Evolutionary conservation across 1,140 invertebrate species (phyloP).

Genomic region (Tetramorium alpestre): DNA sequence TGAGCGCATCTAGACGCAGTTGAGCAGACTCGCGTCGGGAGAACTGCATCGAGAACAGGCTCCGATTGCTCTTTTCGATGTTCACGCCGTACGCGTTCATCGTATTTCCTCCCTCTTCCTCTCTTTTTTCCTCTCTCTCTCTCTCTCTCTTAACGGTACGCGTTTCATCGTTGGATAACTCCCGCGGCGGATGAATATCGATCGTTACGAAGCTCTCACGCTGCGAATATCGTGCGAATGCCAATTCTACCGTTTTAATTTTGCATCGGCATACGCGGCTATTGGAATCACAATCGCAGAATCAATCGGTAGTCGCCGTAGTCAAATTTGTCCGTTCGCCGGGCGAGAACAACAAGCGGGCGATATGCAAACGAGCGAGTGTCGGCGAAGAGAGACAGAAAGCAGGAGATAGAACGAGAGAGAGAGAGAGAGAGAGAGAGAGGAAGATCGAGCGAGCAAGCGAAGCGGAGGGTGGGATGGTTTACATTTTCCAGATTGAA

Average conservation of each 20-base stretch:
- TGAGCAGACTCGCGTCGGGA: conserved; percentile 65
- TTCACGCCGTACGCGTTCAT: conserved; percentile 41
- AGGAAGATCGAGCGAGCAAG: conserved; percentile 12
- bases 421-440: conserved; percentile 28
- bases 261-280: conserved; percentile 35
- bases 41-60: conserved; percentile 68
- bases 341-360: conserved; percentile 53
- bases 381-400: conserved; percentile 21
- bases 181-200: conserved; percentile 41
- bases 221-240: conserved; percentile 11
- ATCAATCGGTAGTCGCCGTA: conserved; percentile 48
- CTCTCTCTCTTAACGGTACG: conserved; percentile 38
- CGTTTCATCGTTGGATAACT: conserved; percentile 47
- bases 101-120: conserved; percentile 28
- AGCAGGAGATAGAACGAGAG: background rate
- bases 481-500: conserved; percentile 69
- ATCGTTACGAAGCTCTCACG: conserved; percentile 33
- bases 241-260: conserved; percentile 54
- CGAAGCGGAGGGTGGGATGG: conserved; percentile 19
- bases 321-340: conserved; percentile 63
- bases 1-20: conserved; percentile 57
- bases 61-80: conserved; percentile 52
- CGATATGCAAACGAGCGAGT: conserved; percentile 58
- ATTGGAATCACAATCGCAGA: conserved; percentile 59
- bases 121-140: conserved; percentile 1